These are phyloP conservation scores for Eupeodes luniger DNA, from an alignment of 2,888 invertebrate species.

Conservation along the genomic window DNA sequence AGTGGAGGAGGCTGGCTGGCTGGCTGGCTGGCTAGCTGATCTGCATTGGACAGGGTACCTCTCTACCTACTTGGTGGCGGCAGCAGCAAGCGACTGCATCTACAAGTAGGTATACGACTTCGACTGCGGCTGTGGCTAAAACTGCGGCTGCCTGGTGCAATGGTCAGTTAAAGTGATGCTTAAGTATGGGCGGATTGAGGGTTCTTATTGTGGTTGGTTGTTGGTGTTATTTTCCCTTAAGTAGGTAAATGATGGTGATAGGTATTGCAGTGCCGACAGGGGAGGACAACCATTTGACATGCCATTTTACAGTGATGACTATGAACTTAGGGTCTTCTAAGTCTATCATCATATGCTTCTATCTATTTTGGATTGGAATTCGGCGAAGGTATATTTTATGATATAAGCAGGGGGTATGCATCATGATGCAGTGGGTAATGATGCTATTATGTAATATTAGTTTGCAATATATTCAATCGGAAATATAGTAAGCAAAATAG, in stretches of 20 bases:
- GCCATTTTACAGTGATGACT: constrained; percentile 65
- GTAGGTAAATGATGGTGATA: not conserved
- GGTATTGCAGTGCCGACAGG: not conserved
- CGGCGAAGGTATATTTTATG: constrained; percentile 38
- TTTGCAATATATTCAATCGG: constrained; percentile 58
- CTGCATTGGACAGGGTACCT: constrained; percentile 64
- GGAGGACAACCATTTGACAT: constrained; percentile 55
- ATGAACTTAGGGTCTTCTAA: constrained; percentile 57
- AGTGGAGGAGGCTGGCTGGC: constrained; percentile 46
- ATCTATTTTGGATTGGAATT: constrained; percentile 45
- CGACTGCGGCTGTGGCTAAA: not conserved
- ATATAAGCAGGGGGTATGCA: constrained; percentile 10
- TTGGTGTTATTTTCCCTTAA: constrained; percentile 47
- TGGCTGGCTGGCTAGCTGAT: constrained; percentile 53
- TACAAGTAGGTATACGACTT: not conserved
- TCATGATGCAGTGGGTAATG: constrained; percentile 66
- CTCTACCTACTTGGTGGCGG: constrained; percentile 30
- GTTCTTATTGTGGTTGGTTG: constrained; percentile 49
- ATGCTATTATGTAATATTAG: constrained; percentile 73
- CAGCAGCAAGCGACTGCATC: not conserved
- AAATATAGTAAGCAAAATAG: constrained; percentile 15
- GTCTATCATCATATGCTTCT: constrained; percentile 65
- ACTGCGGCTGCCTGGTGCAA: constrained; percentile 7
- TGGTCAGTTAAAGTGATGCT: constrained; percentile 65
- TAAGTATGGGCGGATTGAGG: constrained; percentile 71